These are phyloP conservation scores for Bubo bubo DNA, from an alignment of 2,113 vertebrate species.

Conservation along the genomic window DNA sequence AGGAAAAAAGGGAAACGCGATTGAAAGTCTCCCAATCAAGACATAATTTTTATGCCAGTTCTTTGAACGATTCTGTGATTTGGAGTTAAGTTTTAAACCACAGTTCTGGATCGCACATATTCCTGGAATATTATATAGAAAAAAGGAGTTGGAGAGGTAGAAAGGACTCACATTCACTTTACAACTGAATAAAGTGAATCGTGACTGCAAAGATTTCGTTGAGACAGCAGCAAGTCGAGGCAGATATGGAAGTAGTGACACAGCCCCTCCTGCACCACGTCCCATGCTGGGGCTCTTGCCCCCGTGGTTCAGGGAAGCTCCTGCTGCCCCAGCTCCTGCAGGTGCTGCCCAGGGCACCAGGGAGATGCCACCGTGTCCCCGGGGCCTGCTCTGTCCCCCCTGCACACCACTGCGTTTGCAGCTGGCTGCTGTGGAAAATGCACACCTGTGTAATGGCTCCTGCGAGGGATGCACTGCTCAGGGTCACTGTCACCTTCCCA, in stretches of 20 bases:
- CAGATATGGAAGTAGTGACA: background rate
- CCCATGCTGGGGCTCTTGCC: background rate
- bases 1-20: background rate
- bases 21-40: background rate
- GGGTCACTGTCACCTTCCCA: background rate
- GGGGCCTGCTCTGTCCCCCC: background rate
- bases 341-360: background rate
- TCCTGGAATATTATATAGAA: background rate
- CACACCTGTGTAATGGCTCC: accelerated
- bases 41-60: background rate
- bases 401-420: accelerated
- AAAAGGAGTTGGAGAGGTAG: background rate
- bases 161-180: background rate
- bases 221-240: background rate
- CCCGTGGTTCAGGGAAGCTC: accelerated
- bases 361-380: background rate
- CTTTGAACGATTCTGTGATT: background rate
- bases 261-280: background rate
- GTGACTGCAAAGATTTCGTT: background rate
- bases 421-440: background rate
- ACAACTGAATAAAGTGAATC: background rate
- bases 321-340: background rate
- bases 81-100: background rate
- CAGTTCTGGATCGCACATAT: background rate
- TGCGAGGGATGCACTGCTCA: background rate